Evolutionary conservation across 2,888 invertebrate genomes (phyloP).

Genomic region (Ochropacha duplaris): DNA sequence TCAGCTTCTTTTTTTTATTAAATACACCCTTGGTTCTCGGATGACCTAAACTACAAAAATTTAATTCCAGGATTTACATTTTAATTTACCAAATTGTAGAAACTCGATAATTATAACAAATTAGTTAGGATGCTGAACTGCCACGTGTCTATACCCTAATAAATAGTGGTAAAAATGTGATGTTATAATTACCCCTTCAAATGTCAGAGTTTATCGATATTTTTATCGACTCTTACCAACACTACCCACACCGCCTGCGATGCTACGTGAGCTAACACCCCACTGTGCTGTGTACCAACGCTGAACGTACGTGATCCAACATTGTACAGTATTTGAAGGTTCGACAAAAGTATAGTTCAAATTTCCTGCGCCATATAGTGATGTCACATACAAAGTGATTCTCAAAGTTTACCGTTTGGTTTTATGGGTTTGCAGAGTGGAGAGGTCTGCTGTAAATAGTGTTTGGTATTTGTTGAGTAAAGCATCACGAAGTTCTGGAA

Average conservation of each 20-base stretch:
- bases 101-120: no score
- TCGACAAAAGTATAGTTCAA: slow-evolving; percentile 17
- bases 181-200: no score
- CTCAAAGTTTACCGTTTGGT: slow-evolving; percentile 1
- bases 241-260: neutral
- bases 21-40: no score
- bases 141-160: no score
- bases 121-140: no score
- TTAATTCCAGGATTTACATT: no score
- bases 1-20: no score
- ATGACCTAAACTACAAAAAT: no score
- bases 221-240: neutral
- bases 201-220: no score
- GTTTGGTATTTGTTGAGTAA: neutral
- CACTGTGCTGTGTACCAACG: slow-evolving; percentile 6
- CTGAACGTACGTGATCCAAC: slow-evolving; percentile 29
- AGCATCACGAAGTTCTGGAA: neutral
- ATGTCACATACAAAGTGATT: neutral
- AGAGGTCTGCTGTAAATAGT: neutral
- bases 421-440: neutral
- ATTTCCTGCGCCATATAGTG: slow-evolving; percentile 1
- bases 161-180: no score
- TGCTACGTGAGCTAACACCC: slow-evolving; percentile 6
- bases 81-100: no score
- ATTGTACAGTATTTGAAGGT: slow-evolving; percentile 22